Base-by-base conservation (phyloP, 1,140 invertebrate genomes). In the Dendrolimus kikuchii region DNA sequence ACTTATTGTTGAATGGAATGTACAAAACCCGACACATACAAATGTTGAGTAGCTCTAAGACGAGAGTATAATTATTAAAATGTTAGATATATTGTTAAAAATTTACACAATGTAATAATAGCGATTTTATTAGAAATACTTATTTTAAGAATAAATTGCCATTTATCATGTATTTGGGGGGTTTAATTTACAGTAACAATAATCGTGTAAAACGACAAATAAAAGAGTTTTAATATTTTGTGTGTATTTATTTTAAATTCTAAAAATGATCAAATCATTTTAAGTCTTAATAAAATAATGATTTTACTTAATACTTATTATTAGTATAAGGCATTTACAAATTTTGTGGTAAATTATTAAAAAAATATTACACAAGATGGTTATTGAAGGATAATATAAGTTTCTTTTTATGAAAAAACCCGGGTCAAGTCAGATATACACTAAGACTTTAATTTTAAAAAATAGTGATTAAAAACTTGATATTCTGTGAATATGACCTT, bases 51-150 rank as follows among this genome's bases (percentile, higher is more conserved):
- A 77, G 61, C 53, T 66, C 46, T 77, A 72, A 77, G 69, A 57
- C 43, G 57, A 71, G 55, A 62, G 8, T 46, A 36, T 46, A 60
- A 59, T 58, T 65, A 76, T 73, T 60, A 70, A 74, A 38, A 23
- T 69, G 66, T 74, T 73, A 77, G 79, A 68, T 57, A 56, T 66
- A 74, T 66, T 73, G 65, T 74, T 74, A 58, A 71, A 65, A 68
- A 69, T 72, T 75, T 73, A 66, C 64, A 74, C 67, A 55, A 56
- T 59, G 59, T 64, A 61, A 55, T 46, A 46, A 52, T 58, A 51
- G 38, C 57, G 51, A 66, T 66, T 68, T 69, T 68, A 66, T 64
- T 72, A 74, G 61, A 56, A 65, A 69, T 62, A 70, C 62, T 70
- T 73, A 66, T 65, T 63, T 68, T 71, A 65, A 66, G 58, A 68